Base-by-base conservation (phyloP, 1,140 invertebrate species). In the Atta cephalotes region DNA sequence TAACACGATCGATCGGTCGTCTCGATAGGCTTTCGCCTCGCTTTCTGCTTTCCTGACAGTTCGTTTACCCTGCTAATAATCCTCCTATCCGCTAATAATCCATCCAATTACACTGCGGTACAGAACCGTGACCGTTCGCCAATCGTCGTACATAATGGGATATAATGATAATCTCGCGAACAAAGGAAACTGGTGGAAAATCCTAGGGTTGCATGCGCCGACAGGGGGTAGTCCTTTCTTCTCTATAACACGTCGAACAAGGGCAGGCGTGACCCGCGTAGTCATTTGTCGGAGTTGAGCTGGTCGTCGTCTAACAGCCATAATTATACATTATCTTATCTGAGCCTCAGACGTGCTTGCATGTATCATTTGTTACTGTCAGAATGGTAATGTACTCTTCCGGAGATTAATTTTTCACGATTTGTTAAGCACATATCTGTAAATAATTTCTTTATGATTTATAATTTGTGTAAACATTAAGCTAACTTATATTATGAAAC, bases 141-240 rank as follows among this genome's bases (percentile, higher is more conserved):
- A 77, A 85, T 90, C 80, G 89, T 56, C 80, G 56, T 65, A 91
- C 93, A 94, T 94, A 94, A 95, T 92, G 90, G 91, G 87, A 86
- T 90, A 92, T 94, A 94, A 94, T 94, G 93, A 94, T 94, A 93
- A 94, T 94, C 92, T 87, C 49, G 88, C 92, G 94, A 95, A 95
- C 94, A 95, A 95, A 95, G 94, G 94, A 94, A 95, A 95, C 90
- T 91, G 91, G 88, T 93, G 92, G 89, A 94, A 95, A 93, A 92
- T 93, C 91, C 92, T 94, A 95, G 94, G 94, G 92, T 93, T 89
- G 81, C 93, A 94, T 94, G 93, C 92, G 62, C 65, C 49, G 85
- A 81, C 85, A 95, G 93, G 92, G 88, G 92, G 93, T 94, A 91
- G 89, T 82, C 76, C 39, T 81, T 89, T 91, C 90, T 86, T 88